Evolutionary conservation across 2,888 invertebrate genomes (phyloP).

Genomic region (Apantesis nais): DNA sequence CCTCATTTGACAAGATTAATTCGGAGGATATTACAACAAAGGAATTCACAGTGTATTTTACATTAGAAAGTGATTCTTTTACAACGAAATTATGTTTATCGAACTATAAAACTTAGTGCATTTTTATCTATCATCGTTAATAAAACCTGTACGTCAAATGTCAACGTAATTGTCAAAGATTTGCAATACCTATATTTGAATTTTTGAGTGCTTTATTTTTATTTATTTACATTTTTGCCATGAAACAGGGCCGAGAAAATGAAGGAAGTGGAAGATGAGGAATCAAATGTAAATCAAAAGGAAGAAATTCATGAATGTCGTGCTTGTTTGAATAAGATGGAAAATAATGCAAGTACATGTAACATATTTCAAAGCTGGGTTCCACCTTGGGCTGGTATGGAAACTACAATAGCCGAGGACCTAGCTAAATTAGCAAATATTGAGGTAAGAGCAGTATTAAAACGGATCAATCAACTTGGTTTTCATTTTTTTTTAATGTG

Average conservation of each 20-base stretch:
- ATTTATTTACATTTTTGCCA: constrained; percentile 26
- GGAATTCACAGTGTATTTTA: neutral
- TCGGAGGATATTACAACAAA: neutral
- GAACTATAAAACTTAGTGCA: constrained; percentile 14
- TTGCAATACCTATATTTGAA: constrained; percentile 14
- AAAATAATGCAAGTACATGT: constrained; percentile 45
- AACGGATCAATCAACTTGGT: neutral
- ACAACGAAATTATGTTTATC: neutral
- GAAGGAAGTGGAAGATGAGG: constrained; percentile 24
- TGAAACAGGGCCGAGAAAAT: constrained; percentile 36
- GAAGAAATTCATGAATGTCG: constrained; percentile 60
- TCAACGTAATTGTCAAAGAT: constrained; percentile 42
- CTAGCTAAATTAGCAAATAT: constrained; percentile 65
- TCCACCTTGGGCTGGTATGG: constrained; percentile 65
- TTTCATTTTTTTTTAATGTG: neutral
- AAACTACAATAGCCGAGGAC: constrained; percentile 67
- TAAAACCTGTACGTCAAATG: constrained; percentile 44
- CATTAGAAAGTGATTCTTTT: constrained; percentile 7
- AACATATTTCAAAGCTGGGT: constrained; percentile 67
- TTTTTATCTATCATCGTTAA: constrained; percentile 39
- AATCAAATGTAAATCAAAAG: constrained; percentile 11
- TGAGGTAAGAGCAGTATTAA: constrained; percentile 53
- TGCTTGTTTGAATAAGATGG: constrained; percentile 61
- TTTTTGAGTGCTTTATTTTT: constrained; percentile 24
- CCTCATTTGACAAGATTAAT: neutral